Conservation (phyloP, 1,140 invertebrate species). For the Megathymus violae region DNA sequence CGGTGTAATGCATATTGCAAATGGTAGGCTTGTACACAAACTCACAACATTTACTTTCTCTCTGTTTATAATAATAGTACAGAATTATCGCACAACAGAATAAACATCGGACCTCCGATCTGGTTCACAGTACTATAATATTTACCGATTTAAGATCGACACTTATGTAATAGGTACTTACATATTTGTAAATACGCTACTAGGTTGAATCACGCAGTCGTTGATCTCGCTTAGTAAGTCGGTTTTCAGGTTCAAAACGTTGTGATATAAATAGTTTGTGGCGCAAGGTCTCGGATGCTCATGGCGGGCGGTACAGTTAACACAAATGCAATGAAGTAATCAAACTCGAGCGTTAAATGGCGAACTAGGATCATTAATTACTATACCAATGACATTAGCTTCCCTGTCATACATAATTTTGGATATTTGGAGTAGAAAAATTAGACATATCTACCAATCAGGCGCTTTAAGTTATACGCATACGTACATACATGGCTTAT, state of each 20-base stretch:
- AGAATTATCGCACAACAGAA: too few relatives aligned
- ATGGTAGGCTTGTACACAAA: too few relatives aligned
- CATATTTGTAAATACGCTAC: constrained; percentile 1
- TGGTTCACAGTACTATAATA: too few relatives aligned
- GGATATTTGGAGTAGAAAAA: neutral
- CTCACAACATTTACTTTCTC: too few relatives aligned
- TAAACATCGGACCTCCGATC: too few relatives aligned
- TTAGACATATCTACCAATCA: too few relatives aligned
- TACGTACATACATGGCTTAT: too few relatives aligned
- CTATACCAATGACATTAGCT: too few relatives aligned
- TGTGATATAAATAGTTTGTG: constrained; percentile 37
- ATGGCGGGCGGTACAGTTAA: constrained; percentile 17
- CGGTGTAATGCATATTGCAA: too few relatives aligned
- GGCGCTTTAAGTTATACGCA: too few relatives aligned
- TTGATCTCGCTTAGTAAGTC: constrained; percentile 8
- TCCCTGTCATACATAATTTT: too few relatives aligned
- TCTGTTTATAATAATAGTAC: too few relatives aligned
- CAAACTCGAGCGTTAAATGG: constrained; percentile 4
- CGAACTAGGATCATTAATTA: neutral
- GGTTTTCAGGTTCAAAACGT: constrained; percentile 15
- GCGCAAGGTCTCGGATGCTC: constrained; percentile 33
- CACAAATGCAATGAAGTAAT: constrained; percentile 2
- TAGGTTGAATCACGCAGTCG: constrained; percentile 7
- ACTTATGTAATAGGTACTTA: neutral
- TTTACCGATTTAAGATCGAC: neutral